These are phyloP conservation scores for Cryptoprocta ferox DNA, from an alignment of 2,797 vertebrate species.

Conservation along the genomic window DNA sequence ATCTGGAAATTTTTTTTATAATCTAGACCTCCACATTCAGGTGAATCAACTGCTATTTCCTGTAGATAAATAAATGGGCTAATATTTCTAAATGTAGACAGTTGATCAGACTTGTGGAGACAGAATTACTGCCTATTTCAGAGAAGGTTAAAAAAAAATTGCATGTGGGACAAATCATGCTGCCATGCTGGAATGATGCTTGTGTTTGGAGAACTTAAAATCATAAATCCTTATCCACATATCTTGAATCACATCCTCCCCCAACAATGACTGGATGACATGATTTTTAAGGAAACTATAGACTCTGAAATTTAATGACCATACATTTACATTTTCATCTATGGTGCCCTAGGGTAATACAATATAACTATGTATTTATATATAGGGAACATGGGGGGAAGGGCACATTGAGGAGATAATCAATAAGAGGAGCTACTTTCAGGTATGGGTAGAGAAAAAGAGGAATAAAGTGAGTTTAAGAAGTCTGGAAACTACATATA, in stretches of 20 bases:
- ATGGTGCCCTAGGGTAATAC: background rate
- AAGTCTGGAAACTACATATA: background rate
- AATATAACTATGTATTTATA: background rate
- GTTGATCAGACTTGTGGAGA: background rate
- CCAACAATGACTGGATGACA: background rate
- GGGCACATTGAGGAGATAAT: background rate
- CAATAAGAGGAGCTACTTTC: background rate
- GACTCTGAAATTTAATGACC: background rate
- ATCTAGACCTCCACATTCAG: background rate
- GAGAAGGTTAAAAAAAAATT: background rate
- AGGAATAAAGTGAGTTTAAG: background rate
- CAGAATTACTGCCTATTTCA: background rate
- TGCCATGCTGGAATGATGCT: background rate
- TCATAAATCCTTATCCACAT: background rate
- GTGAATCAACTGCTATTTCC: background rate
- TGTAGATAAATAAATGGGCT: background rate
- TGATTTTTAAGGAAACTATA: background rate
- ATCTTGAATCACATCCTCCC: background rate
- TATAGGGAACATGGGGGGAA: background rate
- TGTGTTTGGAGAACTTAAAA: background rate
- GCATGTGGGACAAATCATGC: background rate
- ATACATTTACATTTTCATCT: background rate
- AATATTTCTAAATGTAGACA: conserved; percentile 33
- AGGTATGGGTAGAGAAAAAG: background rate
- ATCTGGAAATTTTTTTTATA: background rate